phyloP scores from a whole-genome alignment of 30 jellyfish, hydroid and myxozoan genomes.

The Aurelia sp. region DNA sequence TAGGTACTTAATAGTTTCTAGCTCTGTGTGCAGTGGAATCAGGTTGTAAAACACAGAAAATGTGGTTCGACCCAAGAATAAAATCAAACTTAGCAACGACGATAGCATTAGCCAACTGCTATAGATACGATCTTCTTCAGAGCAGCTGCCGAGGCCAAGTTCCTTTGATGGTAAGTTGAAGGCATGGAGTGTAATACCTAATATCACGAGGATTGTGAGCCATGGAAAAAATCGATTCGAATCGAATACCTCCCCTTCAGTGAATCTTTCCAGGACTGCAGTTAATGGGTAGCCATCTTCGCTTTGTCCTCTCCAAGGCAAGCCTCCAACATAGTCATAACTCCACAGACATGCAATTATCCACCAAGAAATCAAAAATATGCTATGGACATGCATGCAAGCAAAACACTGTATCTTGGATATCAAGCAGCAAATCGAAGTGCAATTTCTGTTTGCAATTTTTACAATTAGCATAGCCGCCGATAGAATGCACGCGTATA shows the following conservation, averaged over 20 bases:
- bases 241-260: conserved; percentile 86
- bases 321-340: conserved; percentile 61
- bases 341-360: conserved; percentile 64
- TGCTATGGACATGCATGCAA: conserved; percentile 3
- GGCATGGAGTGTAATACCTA: conserved; percentile 52
- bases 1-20: conserved; percentile 61
- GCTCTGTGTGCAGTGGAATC: conserved; percentile 74
- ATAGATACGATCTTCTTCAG: conserved; percentile 7
- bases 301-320: conserved; percentile 79
- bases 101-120: conserved; percentile 57
- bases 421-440: neutral
- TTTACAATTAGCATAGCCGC: conserved; percentile 32
- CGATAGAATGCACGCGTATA: conserved; percentile 58
- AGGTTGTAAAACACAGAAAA: conserved; percentile 50
- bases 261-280: conserved; percentile 26
- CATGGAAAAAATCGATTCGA: conserved; percentile 59
- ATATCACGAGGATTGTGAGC: conserved; percentile 70
- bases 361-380: conserved; percentile 87
- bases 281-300: conserved; percentile 63
- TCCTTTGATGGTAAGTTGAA: conserved; percentile 7
- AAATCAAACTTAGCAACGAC: conserved; percentile 21
- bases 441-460: neutral
- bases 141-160: neutral
- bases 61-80: conserved; percentile 72
- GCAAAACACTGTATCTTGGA: conserved; percentile 10